Evolutionary conservation across 2,888 invertebrate species (phyloP).

Genomic region (Drosophila affinis): DNA sequence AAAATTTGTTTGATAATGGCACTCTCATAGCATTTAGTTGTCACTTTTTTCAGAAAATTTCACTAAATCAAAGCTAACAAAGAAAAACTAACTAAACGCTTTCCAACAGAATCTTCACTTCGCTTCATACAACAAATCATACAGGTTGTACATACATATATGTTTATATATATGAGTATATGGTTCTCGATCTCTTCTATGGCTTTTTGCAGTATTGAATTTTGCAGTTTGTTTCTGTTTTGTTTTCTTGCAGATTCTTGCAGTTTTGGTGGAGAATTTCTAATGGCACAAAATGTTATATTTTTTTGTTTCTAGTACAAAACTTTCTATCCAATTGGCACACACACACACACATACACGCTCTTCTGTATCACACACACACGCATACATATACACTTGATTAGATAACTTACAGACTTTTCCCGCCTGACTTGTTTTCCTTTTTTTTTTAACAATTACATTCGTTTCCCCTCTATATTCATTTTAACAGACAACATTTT

Average conservation of each 20-base stretch:
- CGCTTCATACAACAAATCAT: constrained; percentile 33
- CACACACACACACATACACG: constrained; percentile 15
- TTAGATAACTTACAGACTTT: constrained; percentile 53
- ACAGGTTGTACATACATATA: constrained; percentile 32
- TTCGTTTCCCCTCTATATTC: constrained; percentile 47
- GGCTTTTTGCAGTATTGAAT: constrained; percentile 12
- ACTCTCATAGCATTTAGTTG: constrained; percentile 69
- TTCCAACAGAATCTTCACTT: constrained; percentile 24
- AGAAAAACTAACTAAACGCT: constrained; percentile 28
- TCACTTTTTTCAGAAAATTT: constrained; percentile 31
- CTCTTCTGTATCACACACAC: constrained; percentile 34
- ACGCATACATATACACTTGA: constrained; percentile 23
- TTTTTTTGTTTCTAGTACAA: constrained; percentile 26
- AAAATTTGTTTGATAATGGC: constrained; percentile 52
- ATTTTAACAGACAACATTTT: constrained; percentile 68
- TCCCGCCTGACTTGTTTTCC: background rate
- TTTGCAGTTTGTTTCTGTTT: constrained; percentile 4
- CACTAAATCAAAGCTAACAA: constrained; percentile 38
- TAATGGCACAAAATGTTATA: constrained; percentile 44
- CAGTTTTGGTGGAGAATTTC: constrained; percentile 44
- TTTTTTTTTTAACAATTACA: constrained; percentile 25
- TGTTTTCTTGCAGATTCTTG: constrained; percentile 8
- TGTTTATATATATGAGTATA: constrained; percentile 33
- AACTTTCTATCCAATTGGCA: constrained; percentile 45
- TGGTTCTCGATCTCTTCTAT: constrained; percentile 43